phyloP scores from a whole-genome alignment of 2,888 invertebrate species.

The Clostera curtula region DNA sequence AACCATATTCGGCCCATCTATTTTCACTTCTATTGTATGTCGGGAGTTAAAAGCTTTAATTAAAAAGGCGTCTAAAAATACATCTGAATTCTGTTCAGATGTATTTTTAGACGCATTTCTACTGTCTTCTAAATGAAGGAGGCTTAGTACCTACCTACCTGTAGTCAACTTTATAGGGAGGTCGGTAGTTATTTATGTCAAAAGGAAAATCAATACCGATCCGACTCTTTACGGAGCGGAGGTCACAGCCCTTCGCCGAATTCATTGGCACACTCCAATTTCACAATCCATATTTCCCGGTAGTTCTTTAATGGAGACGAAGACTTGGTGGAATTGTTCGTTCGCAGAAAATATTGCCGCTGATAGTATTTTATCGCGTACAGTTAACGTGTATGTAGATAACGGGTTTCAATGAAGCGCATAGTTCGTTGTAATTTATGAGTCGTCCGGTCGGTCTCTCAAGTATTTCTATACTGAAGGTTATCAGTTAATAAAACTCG shows the following conservation, averaged over 20 bases:
- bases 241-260: conserved; percentile 42
- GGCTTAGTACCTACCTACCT: too few relatives aligned
- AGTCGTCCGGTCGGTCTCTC: too few relatives aligned
- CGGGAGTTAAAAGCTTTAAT: too few relatives aligned
- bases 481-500: too few relatives aligned
- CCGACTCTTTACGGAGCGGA: conserved; percentile 24
- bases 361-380: conserved; percentile 23
- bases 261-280: conserved; percentile 36
- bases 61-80: too few relatives aligned
- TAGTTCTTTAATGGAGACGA: conserved; percentile 41
- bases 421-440: conserved; percentile 1
- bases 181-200: conserved; percentile 2
- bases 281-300: conserved; percentile 42
- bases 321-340: conserved; percentile 30
- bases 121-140: too few relatives aligned
- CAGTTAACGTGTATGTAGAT: conserved; percentile 11
- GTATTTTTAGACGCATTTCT: too few relatives aligned
- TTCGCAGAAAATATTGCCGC: conserved; percentile 39
- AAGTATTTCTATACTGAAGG: too few relatives aligned
- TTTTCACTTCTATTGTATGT: too few relatives aligned
- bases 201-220: conserved; percentile 16
- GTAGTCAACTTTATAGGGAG: too few relatives aligned
- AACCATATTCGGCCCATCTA: too few relatives aligned
- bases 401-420: conserved; percentile 9
- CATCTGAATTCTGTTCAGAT: too few relatives aligned